Percentiles rank a stretch among this genome's conserved stretches.
These are phyloP conservation scores for Caenorhabditis remanei DNA, from an alignment of 1,140 invertebrate genomes.

Conservation along the genomic window DNA sequence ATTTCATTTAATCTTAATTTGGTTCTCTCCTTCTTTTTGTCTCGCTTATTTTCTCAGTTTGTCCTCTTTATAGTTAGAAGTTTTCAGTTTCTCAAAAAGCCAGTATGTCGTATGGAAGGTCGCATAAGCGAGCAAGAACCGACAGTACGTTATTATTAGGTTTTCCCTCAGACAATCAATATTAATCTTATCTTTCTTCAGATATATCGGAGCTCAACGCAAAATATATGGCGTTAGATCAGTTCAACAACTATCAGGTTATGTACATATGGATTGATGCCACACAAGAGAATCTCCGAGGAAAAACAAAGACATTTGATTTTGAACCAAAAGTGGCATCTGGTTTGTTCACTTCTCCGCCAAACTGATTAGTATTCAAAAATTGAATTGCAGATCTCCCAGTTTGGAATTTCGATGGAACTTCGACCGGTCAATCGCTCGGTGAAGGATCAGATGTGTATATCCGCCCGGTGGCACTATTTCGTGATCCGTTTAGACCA, in stretches of 20 bases:
- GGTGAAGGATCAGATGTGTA: slow-evolving; percentile 87
- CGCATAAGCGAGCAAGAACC: slow-evolving; percentile 31
- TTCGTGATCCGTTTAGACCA: slow-evolving; percentile 90
- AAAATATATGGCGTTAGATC: slow-evolving; percentile 4
- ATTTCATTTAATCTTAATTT: not conserved
- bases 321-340: slow-evolving; percentile 84
- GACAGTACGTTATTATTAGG: not conserved
- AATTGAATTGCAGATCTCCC: slow-evolving; percentile 84
- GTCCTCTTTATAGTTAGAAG: not conserved
- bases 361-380: not conserved
- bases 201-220: slow-evolving; percentile 25
- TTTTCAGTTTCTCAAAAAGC: not conserved
- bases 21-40: not conserved
- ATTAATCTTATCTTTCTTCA: not conserved
- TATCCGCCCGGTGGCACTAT: slow-evolving; percentile 89
- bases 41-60: not conserved
- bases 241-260: slow-evolving; percentile 39
- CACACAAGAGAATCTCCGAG: slow-evolving; percentile 86
- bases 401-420: slow-evolving; percentile 94
- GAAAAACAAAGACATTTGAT: slow-evolving; percentile 88
- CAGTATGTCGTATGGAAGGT: slow-evolving; percentile 30
- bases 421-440: slow-evolving; percentile 81
- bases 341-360: slow-evolving; percentile 77
- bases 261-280: slow-evolving; percentile 94
- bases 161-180: not conserved